Conservation (phyloP, 2,797 vertebrate species). For the Echeneis naucrates region DNA sequence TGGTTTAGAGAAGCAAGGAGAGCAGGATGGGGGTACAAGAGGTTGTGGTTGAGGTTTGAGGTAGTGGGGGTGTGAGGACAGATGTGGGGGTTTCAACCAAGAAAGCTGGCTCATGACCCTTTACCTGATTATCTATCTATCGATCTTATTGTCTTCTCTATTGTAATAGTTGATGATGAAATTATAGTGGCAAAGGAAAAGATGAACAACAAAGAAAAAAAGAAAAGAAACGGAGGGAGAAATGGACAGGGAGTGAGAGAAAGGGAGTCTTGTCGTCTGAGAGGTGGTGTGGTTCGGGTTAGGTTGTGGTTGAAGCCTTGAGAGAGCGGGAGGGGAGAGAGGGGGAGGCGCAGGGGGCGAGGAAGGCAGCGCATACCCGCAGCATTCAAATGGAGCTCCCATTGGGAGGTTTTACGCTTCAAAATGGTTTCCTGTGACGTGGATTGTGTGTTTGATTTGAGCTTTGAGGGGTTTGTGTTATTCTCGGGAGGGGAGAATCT, state of each 20-base stretch:
- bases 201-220: slow-evolving; percentile 57
- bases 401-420: slow-evolving; percentile 89
- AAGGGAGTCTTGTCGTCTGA: slow-evolving; percentile 83
- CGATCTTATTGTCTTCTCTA: slow-evolving; percentile 12
- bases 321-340: slow-evolving; percentile 73
- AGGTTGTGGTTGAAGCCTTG: slow-evolving; percentile 84
- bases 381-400: slow-evolving; percentile 88
- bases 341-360: slow-evolving; percentile 74
- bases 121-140: slow-evolving; percentile 25
- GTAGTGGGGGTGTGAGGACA: slow-evolving; percentile 3
- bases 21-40: slow-evolving; percentile 29
- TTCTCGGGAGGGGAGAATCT: slow-evolving; percentile 88
- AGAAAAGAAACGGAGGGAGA: slow-evolving; percentile 60
- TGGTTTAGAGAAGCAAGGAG: slow-evolving; percentile 27
- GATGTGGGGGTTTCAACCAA: slow-evolving; percentile 5
- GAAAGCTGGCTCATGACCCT: slow-evolving; percentile 26
- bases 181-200: slow-evolving; percentile 39
- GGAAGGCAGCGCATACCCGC: slow-evolving; percentile 82
- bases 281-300: slow-evolving; percentile 86
- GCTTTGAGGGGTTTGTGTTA: slow-evolving; percentile 89
- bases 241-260: slow-evolving; percentile 68
- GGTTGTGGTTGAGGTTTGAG: slow-evolving; percentile 50
- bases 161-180: slow-evolving; percentile 45
- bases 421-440: slow-evolving; percentile 91
- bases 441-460: slow-evolving; percentile 90